These are phyloP conservation scores for Calonectris borealis DNA, from an alignment of 2,113 vertebrate genomes.

Conservation along the genomic window DNA sequence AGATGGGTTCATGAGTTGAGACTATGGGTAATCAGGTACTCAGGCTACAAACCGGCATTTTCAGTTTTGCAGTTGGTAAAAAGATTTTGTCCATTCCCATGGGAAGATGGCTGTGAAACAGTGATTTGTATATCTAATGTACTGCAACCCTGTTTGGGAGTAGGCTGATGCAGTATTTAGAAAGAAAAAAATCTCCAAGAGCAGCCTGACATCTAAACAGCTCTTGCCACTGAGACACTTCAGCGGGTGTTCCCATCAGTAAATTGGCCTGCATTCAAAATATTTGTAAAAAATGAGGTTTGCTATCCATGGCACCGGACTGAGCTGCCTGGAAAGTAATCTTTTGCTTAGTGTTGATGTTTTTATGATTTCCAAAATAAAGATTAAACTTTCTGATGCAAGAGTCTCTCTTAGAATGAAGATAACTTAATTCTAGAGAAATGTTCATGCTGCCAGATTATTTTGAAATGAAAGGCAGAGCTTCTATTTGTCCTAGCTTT, in stretches of 20 bases:
- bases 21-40: not conserved
- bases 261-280: not conserved
- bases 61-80: not conserved
- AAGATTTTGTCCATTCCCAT: not conserved
- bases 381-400: not conserved
- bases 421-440: not conserved
- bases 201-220: not conserved
- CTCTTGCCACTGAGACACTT: not conserved
- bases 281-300: not conserved
- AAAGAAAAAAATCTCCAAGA: not conserved
- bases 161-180: not conserved
- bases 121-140: fast-evolving
- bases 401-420: not conserved
- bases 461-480: not conserved
- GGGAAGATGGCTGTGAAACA: not conserved
- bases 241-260: not conserved
- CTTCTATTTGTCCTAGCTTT: not conserved
- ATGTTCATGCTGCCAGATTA: not conserved
- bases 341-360: not conserved
- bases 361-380: not conserved
- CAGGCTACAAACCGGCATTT: not conserved
- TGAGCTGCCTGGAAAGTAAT: not conserved
- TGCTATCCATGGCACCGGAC: not conserved
- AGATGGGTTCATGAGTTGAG: not conserved
- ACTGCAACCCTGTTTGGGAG: not conserved